Conservation (phyloP, 1,140 invertebrate genomes). For the Planococcus citri region DNA sequence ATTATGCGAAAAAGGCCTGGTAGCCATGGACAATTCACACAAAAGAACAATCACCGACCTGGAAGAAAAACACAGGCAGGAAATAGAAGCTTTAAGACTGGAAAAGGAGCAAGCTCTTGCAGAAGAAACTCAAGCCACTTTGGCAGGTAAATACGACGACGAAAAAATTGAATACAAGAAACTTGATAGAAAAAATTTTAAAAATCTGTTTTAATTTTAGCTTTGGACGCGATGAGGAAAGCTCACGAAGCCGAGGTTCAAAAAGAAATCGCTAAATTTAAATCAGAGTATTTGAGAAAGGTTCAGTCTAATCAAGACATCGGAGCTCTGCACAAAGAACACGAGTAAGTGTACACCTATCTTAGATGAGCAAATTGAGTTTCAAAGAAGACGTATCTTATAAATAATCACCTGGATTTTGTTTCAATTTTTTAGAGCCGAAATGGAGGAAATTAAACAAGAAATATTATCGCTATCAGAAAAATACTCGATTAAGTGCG, state of each 20-base stretch:
- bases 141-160: slow-evolving; percentile 33
- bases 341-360: slow-evolving; percentile 46
- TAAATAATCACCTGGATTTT: too few species aligned
- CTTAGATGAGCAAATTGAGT: too few species aligned
- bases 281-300: slow-evolving; percentile 67
- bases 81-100: slow-evolving; percentile 53
- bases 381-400: not conserved
- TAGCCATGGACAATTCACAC: slow-evolving; percentile 79
- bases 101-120: slow-evolving; percentile 80
- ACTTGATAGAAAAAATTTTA: slow-evolving; percentile 5
- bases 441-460: slow-evolving; percentile 68
- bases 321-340: slow-evolving; percentile 41
- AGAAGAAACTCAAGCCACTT: slow-evolving; percentile 65
- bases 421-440: slow-evolving; percentile 46
- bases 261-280: slow-evolving; percentile 73
- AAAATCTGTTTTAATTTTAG: slow-evolving; percentile 31
- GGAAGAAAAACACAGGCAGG: slow-evolving; percentile 68
- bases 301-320: slow-evolving; percentile 47
- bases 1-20: slow-evolving; percentile 71
- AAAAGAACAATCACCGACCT: slow-evolving; percentile 68
- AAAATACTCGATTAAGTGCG: slow-evolving; percentile 81
- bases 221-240: slow-evolving; percentile 82
- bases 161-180: not conserved
- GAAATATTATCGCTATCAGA: slow-evolving; percentile 79
- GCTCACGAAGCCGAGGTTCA: slow-evolving; percentile 84